Percentiles rank a stretch among this genome's conserved stretches.
Evolutionary conservation across 1,140 invertebrate genomes (phyloP).

Genomic region (Heliconius hewitsoni): DNA sequence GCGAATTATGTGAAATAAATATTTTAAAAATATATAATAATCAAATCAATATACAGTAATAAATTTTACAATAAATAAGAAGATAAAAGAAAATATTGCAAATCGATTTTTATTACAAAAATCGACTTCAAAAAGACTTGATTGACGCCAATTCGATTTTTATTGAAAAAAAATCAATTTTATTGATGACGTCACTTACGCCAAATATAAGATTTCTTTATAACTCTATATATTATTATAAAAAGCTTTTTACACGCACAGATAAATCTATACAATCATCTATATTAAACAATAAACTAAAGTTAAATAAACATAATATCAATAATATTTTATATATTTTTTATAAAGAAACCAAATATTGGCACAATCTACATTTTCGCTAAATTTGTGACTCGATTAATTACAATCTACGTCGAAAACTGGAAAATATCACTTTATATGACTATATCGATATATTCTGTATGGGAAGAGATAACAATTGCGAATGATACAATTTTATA

Average conservation of each 20-base stretch:
- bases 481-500: not conserved
- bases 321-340: conserved; percentile 8
- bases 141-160: not conserved
- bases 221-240: not conserved
- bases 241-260: conserved; percentile 11
- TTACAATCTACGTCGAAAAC: conserved; percentile 26
- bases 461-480: not conserved
- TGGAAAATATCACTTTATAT: conserved; percentile 35
- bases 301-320: conserved; percentile 6
- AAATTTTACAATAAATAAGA: not conserved
- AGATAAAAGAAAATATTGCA: not conserved
- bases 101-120: not conserved
- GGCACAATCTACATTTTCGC: conserved; percentile 31
- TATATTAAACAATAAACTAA: conserved; percentile 12
- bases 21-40: not conserved
- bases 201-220: conserved; percentile 33
- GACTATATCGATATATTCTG: not conserved
- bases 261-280: conserved; percentile 22
- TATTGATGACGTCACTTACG: conserved; percentile 16
- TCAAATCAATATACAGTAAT: not conserved
- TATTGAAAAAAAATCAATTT: not conserved
- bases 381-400: conserved; percentile 38
- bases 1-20: not conserved
- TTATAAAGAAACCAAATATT: conserved; percentile 44
- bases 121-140: not conserved